phyloP scores from a whole-genome alignment of 2,113 vertebrate genomes.

The Nerophis ophidion region DNA sequence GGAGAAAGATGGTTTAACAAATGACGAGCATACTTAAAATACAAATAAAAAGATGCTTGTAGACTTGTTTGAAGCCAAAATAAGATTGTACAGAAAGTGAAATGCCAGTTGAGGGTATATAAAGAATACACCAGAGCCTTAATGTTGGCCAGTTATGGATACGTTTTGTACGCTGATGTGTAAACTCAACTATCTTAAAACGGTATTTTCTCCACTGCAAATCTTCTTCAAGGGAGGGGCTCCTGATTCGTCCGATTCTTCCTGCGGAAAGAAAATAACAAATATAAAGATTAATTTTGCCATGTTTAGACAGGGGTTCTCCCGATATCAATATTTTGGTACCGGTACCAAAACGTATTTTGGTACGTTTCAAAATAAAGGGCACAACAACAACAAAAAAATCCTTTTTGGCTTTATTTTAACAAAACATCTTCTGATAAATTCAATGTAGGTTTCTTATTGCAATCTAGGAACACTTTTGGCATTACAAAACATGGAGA shows the following conservation, averaged over 20 bases:
- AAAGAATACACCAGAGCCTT: slow-evolving; percentile 20
- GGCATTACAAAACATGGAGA: too few species aligned
- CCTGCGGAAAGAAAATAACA: slow-evolving; percentile 55
- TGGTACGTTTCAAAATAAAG: too few species aligned
- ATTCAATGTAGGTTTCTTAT: too few species aligned
- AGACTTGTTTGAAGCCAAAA: neutral
- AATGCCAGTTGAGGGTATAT: slow-evolving; percentile 1
- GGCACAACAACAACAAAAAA: too few species aligned
- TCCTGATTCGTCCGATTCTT: slow-evolving; percentile 76
- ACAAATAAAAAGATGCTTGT: neutral
- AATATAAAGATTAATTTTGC: neutral
- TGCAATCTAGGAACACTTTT: too few species aligned
- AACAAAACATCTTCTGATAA: too few species aligned
- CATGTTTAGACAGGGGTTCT: too few species aligned
- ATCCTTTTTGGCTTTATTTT: too few species aligned
- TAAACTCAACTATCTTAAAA: slow-evolving; percentile 79
- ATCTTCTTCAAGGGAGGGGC: slow-evolving; percentile 89
- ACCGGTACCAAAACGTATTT: too few species aligned
- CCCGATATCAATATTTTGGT: too few species aligned
- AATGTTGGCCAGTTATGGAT: slow-evolving; percentile 29
- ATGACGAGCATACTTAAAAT: neutral
- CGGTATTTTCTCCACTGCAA: slow-evolving; percentile 80
- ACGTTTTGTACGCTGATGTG: slow-evolving; percentile 34
- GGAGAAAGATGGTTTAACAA: neutral
- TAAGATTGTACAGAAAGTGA: neutral